phyloP scores from a whole-genome alignment of 2,797 vertebrate genomes.

The Adrianichthys oophorus region DNA sequence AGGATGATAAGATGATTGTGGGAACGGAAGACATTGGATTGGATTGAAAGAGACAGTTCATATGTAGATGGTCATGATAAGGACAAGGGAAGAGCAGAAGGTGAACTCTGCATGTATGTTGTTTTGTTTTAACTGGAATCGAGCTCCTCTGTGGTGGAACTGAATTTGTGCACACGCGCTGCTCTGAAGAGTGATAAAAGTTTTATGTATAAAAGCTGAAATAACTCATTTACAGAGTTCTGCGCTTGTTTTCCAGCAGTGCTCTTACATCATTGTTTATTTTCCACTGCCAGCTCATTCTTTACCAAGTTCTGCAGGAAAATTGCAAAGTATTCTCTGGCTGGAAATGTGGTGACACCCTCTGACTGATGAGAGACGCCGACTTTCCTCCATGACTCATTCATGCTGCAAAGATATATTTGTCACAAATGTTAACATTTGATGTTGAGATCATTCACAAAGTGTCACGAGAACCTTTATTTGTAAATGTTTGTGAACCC shows the following conservation, averaged over 20 bases:
- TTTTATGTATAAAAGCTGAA: slow-evolving; percentile 18
- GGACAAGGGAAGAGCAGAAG: background rate
- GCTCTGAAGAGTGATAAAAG: slow-evolving; percentile 11
- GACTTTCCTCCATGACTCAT: background rate
- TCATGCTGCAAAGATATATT: too few species aligned
- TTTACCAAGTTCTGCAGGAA: slow-evolving; percentile 21
- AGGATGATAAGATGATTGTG: slow-evolving; percentile 37
- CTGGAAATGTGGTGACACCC: background rate
- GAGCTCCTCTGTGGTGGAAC: background rate
- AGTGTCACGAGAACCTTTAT: background rate
- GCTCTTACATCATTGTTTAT: slow-evolving; percentile 59
- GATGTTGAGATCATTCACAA: background rate
- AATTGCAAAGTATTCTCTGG: background rate
- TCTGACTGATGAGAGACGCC: background rate
- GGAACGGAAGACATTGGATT: slow-evolving; percentile 45
- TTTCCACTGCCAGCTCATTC: slow-evolving; percentile 27
- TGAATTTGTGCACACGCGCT: background rate
- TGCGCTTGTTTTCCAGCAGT: slow-evolving; percentile 34
- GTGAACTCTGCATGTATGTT: background rate
- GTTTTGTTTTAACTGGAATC: background rate
- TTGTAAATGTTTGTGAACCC: too few species aligned
- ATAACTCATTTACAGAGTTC: slow-evolving; percentile 48
- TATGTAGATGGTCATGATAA: slow-evolving; percentile 4
- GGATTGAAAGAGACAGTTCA: slow-evolving; percentile 2
- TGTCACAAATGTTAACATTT: too few species aligned